Evolutionary conservation across 2,797 vertebrate species (phyloP).

Genomic region (Xyrichtys novacula): DNA sequence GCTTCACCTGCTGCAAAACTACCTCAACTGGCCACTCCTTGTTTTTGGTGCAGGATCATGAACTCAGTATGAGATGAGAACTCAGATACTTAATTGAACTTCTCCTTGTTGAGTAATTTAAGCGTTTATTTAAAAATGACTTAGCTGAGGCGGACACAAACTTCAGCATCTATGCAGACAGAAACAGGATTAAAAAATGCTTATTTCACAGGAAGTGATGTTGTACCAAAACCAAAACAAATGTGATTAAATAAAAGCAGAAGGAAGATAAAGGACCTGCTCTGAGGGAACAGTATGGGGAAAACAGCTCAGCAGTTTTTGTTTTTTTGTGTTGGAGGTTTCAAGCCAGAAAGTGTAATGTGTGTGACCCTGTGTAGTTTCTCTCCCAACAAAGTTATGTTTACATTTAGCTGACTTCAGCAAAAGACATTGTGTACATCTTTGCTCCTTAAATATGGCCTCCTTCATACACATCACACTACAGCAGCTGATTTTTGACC

Average conservation of each 20-base stretch:
- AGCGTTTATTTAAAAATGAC: not conserved
- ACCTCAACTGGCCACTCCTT: not conserved
- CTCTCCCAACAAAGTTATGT: not conserved
- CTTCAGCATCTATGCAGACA: not conserved
- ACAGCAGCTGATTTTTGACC: no score
- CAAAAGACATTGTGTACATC: not conserved
- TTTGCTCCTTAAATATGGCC: not conserved
- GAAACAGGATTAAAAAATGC: constrained; percentile 4
- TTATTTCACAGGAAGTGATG: constrained; percentile 4
- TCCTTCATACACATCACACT: no score
- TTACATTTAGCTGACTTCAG: not conserved
- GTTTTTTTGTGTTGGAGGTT: not conserved
- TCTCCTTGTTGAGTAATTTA: not conserved
- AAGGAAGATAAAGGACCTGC: not conserved
- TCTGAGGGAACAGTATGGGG: not conserved
- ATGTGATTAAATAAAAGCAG: not conserved
- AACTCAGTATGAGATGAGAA: not conserved
- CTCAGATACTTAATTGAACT: not conserved
- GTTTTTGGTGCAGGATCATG: not conserved
- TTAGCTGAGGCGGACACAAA: constrained; percentile 15
- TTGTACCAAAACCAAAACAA: not conserved
- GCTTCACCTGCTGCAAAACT: no score
- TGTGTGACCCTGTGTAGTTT: not conserved
- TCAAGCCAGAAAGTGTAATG: not conserved
- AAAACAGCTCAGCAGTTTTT: not conserved